Percentiles rank a stretch among this genome's conserved stretches.
phyloP scores from a whole-genome alignment of 2,113 vertebrate species.

The Tychaedon coryphoeus region DNA sequence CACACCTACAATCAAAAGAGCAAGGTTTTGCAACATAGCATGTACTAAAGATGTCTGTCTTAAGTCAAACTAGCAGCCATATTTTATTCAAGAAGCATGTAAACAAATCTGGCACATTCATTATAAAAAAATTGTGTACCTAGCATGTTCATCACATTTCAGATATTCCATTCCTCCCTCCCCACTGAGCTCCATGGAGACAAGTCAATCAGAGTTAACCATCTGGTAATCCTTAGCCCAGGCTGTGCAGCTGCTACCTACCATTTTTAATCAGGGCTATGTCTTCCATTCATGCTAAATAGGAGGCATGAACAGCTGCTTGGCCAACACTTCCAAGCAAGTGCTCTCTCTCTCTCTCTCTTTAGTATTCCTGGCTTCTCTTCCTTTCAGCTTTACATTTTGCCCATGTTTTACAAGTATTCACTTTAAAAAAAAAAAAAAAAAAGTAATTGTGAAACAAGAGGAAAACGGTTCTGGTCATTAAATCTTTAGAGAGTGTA shows the following conservation, averaged over 20 bases:
- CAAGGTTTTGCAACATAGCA: constrained; percentile 69
- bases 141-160: constrained; percentile 68
- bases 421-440: neutral
- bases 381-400: constrained; percentile 55
- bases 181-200: constrained; percentile 69
- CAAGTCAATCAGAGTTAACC: constrained; percentile 74
- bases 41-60: constrained; percentile 71
- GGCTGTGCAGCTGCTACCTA: constrained; percentile 76
- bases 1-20: constrained; percentile 68
- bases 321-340: constrained; percentile 58
- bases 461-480: neutral
- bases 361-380: constrained; percentile 59
- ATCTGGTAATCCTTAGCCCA: constrained; percentile 78
- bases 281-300: constrained; percentile 73
- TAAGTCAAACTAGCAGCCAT: constrained; percentile 71
- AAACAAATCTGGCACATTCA: constrained; percentile 73
- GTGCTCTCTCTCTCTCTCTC: neutral
- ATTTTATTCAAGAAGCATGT: constrained; percentile 69
- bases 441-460: neutral
- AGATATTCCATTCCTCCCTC: constrained; percentile 54
- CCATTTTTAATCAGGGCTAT: constrained; percentile 71
- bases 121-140: constrained; percentile 62
- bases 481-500: neutral
- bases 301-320: constrained; percentile 65
- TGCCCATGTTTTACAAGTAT: constrained; percentile 18